Evolutionary conservation across 2,113 vertebrate species (phyloP), one percentile per base, ranked within the genome.

Genomic region (Sitta europaea): DNA sequence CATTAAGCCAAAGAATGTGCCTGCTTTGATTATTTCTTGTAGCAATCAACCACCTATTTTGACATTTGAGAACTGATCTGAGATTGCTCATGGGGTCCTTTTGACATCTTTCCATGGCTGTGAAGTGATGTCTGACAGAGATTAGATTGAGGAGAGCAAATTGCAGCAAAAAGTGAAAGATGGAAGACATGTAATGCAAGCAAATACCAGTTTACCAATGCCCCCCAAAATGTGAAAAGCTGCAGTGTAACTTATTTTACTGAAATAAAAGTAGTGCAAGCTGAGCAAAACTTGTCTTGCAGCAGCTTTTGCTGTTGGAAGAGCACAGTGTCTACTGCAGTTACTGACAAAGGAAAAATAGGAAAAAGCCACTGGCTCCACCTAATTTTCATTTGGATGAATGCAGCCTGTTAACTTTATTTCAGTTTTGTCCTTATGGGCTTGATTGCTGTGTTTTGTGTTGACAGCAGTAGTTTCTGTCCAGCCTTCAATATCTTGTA

Each of bases 291-390:
- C 17, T 42, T 73, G 35, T 43, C 23, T 73, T 81, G 23, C 18
- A 62, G 83, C n/a, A 76, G 35, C 48, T 72, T 84, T 81, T 12
- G 1, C 33, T 71, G 58, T 33, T 63, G 40, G 29, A 70, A 50
- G 27, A 28, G 31, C 0, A 1, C 53, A 20, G 28, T 8, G 5
- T 40, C 50, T 70, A 58, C 83, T 75, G 65, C 45, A 22, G 48
- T 48, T 79, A 50, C 45, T 85, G 77, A 33, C 22, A 14, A 0
- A n/a, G 35, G 38, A 55, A 50, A 35, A 70, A 40, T 55, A 55
- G 81, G 74, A 31, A 88, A 80, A 84, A 92, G 71, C 50, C 90
- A 51, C 59, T 90, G 78, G 95, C 96, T 96, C 96, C 94, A 94
- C 93, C 95, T 96, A 95, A 96, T 88, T 36, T 91, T 86, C 94